Base-by-base conservation (phyloP, 1,140 invertebrate species). In the Drosophila punjabiensis region DNA sequence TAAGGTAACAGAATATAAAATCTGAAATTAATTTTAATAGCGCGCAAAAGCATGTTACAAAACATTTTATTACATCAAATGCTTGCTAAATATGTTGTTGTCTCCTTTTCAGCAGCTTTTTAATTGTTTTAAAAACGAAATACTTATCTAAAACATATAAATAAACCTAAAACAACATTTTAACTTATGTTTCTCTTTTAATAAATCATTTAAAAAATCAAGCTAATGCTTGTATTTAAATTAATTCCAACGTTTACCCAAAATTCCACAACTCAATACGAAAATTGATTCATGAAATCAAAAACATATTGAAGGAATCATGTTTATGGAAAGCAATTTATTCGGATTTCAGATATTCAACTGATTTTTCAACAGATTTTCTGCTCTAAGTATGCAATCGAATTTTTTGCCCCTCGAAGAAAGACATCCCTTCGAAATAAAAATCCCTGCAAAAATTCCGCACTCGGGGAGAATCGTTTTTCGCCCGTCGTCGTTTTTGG, bases 261-360 rank as follows among this genome's bases (percentile, higher is more conserved):
- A 8, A 10, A 53, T 37, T 37, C 1, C 4, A 6, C 6, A 14
- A 16, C 28, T 7, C 24, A 37, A 39, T 28, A 30, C 10, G 5
- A 16, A 41, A 58, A 64, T 59, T 64, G 50, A 41, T 64, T 58
- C 33, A 37, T 47, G 20, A 62, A 66, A 66, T 39, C 37, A 28
- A 59, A 45, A 48, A 52, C 66, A 69, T 64, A 69, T 68, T 66
- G 10, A 20, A 18, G 58, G 24, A 11, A 50, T 68, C 33, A 20
- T 47, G 30, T 63, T 68, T 33, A 33, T 43, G 30, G n/a, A 32
- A 8, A 33, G 9, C 55, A 30, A 62, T 66, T 62, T 68, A 24
- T 56, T 32, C 24, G 37, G 65, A 71, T 71, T 71, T 30, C 5
- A 32, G 64, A 69, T 69, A 45, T n/a, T n/a, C 11, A 18, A 67